A percentile compares a stretch with the other conserved stretches of the same genome.
These are phyloP conservation scores for Pelecanoides urinatrix DNA, from an alignment of 2,113 vertebrate genomes.

Conservation along the genomic window DNA sequence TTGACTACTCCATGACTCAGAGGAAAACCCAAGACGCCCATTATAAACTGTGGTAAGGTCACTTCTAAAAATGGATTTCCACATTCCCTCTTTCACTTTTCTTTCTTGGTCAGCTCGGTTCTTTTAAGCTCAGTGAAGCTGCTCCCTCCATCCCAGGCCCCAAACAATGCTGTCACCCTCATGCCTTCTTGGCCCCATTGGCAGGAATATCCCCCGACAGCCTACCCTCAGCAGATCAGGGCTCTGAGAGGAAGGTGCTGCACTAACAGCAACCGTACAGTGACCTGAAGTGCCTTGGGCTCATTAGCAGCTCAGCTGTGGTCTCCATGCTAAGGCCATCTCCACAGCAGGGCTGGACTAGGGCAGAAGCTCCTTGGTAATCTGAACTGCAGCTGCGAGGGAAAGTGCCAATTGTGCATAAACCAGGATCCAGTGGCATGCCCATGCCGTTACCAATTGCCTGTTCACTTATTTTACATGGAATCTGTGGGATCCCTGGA, in stretches of 20 bases:
- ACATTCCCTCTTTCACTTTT: not conserved
- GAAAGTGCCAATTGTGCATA: not conserved
- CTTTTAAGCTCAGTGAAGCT: not conserved
- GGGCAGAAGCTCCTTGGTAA: not conserved
- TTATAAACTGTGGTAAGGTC: not conserved
- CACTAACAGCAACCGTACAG: accelerated
- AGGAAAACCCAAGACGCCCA: not conserved
- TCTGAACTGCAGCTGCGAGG: not conserved
- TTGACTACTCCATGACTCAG: not conserved
- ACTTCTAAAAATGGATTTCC: constrained; percentile 15
- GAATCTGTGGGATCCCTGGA: not conserved
- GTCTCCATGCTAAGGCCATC: not conserved
- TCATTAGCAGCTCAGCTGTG: not conserved
- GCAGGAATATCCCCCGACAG: not conserved
- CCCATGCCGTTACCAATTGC: not conserved
- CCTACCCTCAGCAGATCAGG: not conserved
- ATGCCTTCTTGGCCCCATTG: not conserved
- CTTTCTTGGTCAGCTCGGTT: not conserved
- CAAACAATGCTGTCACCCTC: accelerated
- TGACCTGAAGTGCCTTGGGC: not conserved
- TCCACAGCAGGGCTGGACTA: not conserved
- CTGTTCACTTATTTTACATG: not conserved
- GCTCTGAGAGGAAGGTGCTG: not conserved
- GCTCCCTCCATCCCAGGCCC: not conserved
- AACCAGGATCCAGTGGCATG: not conserved